Evolutionary conservation across 2,113 vertebrate species (phyloP), one percentile per base, ranked within the genome.

Genomic region (Budorcas taxicolor): DNA sequence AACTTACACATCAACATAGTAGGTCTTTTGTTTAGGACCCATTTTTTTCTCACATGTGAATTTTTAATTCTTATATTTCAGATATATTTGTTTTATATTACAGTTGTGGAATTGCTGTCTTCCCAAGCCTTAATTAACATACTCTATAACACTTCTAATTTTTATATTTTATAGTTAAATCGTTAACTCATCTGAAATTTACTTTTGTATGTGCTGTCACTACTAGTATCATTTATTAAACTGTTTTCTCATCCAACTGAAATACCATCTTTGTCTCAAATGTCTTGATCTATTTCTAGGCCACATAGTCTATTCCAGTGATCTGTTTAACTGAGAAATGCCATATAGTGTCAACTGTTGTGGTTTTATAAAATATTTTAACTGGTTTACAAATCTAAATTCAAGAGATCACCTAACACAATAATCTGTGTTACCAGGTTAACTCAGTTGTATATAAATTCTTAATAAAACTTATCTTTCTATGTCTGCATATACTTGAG

Each of bases 311-410:
- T 55, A 93, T 60, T 87, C 31, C 9, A 52, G n/a, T 45, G 47
- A 67, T 21, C 27, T n/a, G 36, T 85, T 62, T 94, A 21, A 21
- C 53, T 62, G 84, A 86, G 40, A 21, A 91, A 91, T 91, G 87
- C 0, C 0, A 97, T 78, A 71, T 11, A 40, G 15, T 91, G 62
- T 96, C n/a, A 1, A 50, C 14, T 92, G 67, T 53, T 81, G 36
- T 25, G 31, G 19, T 47, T 90, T 86, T 90, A 85, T 64, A 71
- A 55, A 76, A 55, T 78, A 81, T 67, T 89, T 85, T 94, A 58
- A 86, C 19, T 76, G 12, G 33, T 58, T 92, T 58, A 78, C 50
- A 82, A 87, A 97, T 55, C 60, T 91, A 87, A 90, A 96, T 89
- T 71, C 14, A 12, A 14, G 67, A 53, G 80, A 92, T 53, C n/a